Evolutionary conservation across 1,140 invertebrate species (phyloP).

Genomic region (Pissodes strobi): DNA sequence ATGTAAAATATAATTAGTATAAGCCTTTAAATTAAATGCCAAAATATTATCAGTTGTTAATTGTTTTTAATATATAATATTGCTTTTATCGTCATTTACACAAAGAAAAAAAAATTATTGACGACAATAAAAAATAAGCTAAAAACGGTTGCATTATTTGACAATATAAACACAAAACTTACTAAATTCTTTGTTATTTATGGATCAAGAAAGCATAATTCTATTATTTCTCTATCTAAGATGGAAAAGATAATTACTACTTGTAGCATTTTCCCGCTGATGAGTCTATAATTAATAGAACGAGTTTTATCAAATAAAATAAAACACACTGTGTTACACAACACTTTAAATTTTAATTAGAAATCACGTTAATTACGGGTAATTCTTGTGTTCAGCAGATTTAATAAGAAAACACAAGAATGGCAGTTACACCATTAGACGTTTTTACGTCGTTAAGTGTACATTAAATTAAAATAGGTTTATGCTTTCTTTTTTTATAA

Average conservation of each 20-base stretch:
- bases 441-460: background rate
- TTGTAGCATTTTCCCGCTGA: background rate
- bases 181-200: no score
- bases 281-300: background rate
- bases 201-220: no score
- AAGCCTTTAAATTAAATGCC: no score
- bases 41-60: no score
- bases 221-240: constrained; percentile 8
- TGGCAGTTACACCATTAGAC: background rate
- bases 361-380: constrained; percentile 1
- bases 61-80: no score
- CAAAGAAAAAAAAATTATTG: no score
- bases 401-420: background rate
- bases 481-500: no score
- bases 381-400: background rate
- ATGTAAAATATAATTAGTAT: no score
- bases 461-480: constrained; percentile 3
- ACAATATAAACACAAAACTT: no score
- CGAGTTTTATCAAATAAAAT: background rate
- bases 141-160: no score
- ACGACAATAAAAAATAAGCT: no score
- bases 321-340: constrained; percentile 3
- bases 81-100: no score
- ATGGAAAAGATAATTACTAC: background rate
- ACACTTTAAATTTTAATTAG: constrained; percentile 11